These are phyloP conservation scores for Mechanitis messenoides DNA, from an alignment of 2,888 invertebrate genomes.

Conservation along the genomic window DNA sequence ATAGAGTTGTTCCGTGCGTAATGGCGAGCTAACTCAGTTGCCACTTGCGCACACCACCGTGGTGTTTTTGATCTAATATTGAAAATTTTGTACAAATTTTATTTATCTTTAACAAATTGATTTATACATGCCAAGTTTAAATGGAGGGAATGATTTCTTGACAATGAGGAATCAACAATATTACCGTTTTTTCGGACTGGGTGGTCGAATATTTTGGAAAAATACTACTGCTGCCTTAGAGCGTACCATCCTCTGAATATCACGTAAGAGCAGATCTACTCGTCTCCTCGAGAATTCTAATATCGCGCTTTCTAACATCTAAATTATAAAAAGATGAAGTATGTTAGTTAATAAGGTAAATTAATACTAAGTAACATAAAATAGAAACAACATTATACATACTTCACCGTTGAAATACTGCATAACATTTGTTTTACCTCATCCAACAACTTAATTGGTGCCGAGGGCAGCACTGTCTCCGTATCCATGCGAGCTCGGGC, in stretches of 20 bases:
- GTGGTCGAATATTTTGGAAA: conserved; percentile 48
- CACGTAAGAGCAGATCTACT: conserved; percentile 48
- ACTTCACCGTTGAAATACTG: no score
- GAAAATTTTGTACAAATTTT: conserved; percentile 1
- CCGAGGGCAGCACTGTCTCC: conserved; percentile 50
- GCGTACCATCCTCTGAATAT: conserved; percentile 50
- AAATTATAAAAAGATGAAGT: neutral
- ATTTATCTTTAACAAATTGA: no score
- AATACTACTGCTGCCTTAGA: conserved; percentile 45
- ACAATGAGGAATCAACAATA: conserved; percentile 3
- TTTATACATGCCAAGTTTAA: no score
- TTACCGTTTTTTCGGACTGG: conserved; percentile 42
- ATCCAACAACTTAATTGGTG: conserved; percentile 56
- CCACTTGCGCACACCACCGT: conserved; percentile 51
- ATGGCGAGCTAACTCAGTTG: conserved; percentile 44
- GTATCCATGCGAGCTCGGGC: conserved; percentile 62
- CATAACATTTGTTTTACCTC: conserved; percentile 40
- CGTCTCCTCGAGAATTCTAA: conserved; percentile 59
- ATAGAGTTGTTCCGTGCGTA: conserved; percentile 37
- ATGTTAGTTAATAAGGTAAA: neutral
- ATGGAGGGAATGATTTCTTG: neutral
- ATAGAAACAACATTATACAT: no score
- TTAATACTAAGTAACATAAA: neutral
- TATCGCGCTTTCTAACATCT: conserved; percentile 56
- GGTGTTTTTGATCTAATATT: conserved; percentile 37